A percentile compares a stretch with the other conserved stretches of the same genome.
Conservation (phyloP, 2,113 vertebrate species). For the Syngnathoides biaculeatus region DNA sequence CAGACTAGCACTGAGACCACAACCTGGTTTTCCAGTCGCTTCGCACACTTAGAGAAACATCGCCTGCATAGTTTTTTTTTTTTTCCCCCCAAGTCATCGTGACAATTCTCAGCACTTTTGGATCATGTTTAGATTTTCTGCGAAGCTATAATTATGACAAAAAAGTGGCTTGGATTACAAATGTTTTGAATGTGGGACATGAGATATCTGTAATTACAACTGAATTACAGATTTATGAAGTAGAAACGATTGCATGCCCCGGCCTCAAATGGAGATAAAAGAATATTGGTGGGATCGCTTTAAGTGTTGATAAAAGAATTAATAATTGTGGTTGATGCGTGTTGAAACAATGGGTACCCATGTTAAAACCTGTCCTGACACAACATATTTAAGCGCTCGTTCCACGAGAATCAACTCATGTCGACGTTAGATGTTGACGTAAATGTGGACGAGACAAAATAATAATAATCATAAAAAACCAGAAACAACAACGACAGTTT, state of each 20-base stretch:
- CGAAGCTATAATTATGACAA: not conserved
- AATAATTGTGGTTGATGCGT: conserved; percentile 39
- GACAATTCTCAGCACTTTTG: not conserved
- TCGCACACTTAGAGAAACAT: not conserved
- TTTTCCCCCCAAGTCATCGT: not conserved
- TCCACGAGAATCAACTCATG: conserved; percentile 48
- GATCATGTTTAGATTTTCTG: not conserved
- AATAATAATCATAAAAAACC: conserved; percentile 1
- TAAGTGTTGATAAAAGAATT: conserved; percentile 26
- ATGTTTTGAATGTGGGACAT: conserved; percentile 1
- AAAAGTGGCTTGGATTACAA: not conserved
- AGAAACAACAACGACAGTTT: conserved; percentile 4
- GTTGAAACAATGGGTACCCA: not conserved
- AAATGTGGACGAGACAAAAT: not conserved
- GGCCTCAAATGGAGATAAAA: conserved; percentile 53
- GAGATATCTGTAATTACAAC: conserved; percentile 28
- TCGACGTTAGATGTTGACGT: conserved; percentile 69
- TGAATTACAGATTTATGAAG: conserved; percentile 35
- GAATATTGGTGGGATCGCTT: conserved; percentile 43
- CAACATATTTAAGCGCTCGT: conserved; percentile 48
- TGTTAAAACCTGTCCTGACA: conserved; percentile 23
- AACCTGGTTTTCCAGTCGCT: not conserved
- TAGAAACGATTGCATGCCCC: conserved; percentile 36
- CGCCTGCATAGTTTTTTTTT: not conserved
- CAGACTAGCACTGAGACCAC: conserved; percentile 35